Conservation (phyloP, 1,140 invertebrate genomes). For the Stegodyphus dumicola region DNA sequence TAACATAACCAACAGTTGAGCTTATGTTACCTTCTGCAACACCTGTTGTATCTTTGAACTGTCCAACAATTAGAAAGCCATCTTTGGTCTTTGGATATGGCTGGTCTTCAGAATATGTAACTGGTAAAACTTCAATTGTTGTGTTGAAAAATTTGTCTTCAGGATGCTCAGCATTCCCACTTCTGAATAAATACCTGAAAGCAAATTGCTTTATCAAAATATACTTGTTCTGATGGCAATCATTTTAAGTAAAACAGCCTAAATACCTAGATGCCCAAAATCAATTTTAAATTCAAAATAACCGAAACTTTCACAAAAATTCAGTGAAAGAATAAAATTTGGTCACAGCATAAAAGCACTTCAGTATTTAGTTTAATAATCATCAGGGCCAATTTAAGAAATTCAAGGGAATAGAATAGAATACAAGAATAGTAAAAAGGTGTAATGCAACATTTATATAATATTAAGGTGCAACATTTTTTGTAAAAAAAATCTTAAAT, state of each 20-base stretch:
- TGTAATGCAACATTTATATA: too few relatives aligned
- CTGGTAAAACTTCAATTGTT: conserved; percentile 83
- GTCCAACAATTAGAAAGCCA: conserved; percentile 80
- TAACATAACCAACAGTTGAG: conserved; percentile 76
- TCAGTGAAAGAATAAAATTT: too few relatives aligned
- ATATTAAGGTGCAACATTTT: too few relatives aligned
- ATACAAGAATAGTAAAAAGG: too few relatives aligned
- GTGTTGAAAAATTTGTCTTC: conserved; percentile 92
- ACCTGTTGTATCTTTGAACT: conserved; percentile 77
- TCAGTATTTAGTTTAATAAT: too few relatives aligned
- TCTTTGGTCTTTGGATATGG: conserved; percentile 74
- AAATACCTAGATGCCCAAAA: too few relatives aligned
- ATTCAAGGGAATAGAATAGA: too few relatives aligned
- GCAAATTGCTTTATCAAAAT: conserved; percentile 36
- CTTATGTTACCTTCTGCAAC: conserved; percentile 80
- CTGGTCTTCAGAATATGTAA: conserved; percentile 63
- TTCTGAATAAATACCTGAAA: conserved; percentile 85
- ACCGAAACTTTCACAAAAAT: too few relatives aligned
- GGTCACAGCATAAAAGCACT: too few relatives aligned
- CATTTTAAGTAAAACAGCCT: not conserved
- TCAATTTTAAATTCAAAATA: too few relatives aligned
- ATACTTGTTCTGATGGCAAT: not conserved
- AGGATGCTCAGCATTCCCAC: conserved; percentile 91
- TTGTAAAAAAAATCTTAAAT: too few relatives aligned
- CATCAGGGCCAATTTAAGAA: too few relatives aligned